Evolutionary conservation across 2,888 invertebrate genomes (phyloP).

Genomic region (Volucella inflata): DNA sequence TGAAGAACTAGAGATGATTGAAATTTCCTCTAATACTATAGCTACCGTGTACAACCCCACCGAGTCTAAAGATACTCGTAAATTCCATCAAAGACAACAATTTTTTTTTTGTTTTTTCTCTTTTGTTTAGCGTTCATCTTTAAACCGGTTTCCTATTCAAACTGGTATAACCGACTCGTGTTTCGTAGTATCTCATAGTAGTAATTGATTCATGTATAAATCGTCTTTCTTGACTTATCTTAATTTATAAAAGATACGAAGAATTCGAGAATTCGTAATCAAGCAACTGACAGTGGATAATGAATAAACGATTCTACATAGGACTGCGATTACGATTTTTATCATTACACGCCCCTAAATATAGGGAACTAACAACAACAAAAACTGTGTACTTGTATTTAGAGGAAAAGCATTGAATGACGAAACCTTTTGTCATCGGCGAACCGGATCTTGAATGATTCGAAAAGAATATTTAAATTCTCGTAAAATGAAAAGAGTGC

Average conservation of each 20-base stretch:
- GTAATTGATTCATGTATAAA: conserved; percentile 35
- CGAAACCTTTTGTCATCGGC: conserved; percentile 46
- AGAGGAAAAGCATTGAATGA: conserved; percentile 30
- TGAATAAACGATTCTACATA: conserved; percentile 35
- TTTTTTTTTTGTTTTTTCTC: background rate
- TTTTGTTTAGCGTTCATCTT: conserved; percentile 15
- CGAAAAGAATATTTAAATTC: conserved; percentile 63
- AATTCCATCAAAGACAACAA: conserved; percentile 18
- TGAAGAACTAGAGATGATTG: conserved; percentile 18
- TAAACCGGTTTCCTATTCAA: conserved; percentile 23
- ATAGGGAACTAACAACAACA: background rate
- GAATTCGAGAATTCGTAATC: conserved; percentile 43
- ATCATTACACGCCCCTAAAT: conserved; percentile 52
- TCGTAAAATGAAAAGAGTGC: conserved; percentile 7
- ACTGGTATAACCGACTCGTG: too few relatives aligned
- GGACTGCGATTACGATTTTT: conserved; percentile 16
- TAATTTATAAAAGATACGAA: conserved; percentile 35
- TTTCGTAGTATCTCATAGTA: conserved; percentile 14
- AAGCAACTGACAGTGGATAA: conserved; percentile 42
- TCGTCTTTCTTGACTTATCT: background rate
- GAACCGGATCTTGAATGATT: conserved; percentile 67
- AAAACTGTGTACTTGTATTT: conserved; percentile 6
- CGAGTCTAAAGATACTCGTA: conserved; percentile 5
- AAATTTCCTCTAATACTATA: conserved; percentile 9
- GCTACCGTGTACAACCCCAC: background rate